Evolutionary conservation across 1,140 invertebrate genomes (phyloP).

Genomic region (Drosophila asahinai): DNA sequence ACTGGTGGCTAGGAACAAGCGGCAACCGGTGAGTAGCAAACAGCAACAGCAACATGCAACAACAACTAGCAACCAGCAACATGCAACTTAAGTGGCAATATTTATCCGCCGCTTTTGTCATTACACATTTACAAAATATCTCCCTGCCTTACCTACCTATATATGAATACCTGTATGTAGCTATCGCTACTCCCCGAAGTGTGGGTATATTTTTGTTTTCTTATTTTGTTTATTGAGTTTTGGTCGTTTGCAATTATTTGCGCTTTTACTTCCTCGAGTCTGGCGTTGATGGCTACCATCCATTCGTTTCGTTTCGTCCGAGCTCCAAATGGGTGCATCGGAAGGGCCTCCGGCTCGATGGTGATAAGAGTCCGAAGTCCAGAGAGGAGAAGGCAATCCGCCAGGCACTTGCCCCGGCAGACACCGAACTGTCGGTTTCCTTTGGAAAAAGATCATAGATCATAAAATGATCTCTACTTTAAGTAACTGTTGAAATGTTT

Average conservation of each 20-base stretch:
- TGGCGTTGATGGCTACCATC: slow-evolving; percentile 51
- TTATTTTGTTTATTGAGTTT: slow-evolving; percentile 16
- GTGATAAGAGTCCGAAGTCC: slow-evolving; percentile 21
- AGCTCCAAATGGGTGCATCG: slow-evolving; percentile 37
- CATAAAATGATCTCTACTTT: no score
- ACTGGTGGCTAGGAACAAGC: background rate
- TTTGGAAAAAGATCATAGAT: background rate
- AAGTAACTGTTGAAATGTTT: no score
- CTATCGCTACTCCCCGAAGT: slow-evolving; percentile 3
- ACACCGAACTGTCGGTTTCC: background rate
- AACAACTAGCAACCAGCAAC: slow-evolving; percentile 34
- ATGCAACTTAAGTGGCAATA: slow-evolving; percentile 57
- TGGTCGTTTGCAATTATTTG: slow-evolving; percentile 59
- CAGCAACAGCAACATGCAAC: slow-evolving; percentile 12
- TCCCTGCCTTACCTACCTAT: slow-evolving; percentile 1
- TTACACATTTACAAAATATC: slow-evolving; percentile 48
- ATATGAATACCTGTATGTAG: background rate
- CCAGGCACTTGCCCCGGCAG: background rate
- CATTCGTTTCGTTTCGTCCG: slow-evolving; percentile 22
- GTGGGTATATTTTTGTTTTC: slow-evolving; percentile 10
- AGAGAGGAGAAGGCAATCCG: background rate
- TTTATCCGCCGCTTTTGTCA: slow-evolving; percentile 52
- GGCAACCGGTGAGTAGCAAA: background rate
- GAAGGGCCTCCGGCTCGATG: slow-evolving; percentile 20
- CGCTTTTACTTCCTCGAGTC: slow-evolving; percentile 68